These are phyloP conservation scores for Orthonychiurus folsomi DNA, from an alignment of 2,888 invertebrate species.

Conservation along the genomic window DNA sequence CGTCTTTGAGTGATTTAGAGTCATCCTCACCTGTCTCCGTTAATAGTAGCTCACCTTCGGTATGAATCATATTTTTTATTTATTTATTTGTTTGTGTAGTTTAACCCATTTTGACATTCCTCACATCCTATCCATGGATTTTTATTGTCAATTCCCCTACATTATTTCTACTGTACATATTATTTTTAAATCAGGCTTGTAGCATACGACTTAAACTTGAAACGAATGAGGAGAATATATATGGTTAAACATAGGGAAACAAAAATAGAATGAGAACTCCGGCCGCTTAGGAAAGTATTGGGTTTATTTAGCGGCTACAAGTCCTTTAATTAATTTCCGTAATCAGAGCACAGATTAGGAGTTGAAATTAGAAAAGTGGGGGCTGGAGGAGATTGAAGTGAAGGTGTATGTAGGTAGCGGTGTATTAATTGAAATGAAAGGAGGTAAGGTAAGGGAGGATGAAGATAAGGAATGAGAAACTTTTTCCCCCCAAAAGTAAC, in stretches of 20 bases:
- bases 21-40: slow-evolving; percentile 49
- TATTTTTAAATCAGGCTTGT: no score
- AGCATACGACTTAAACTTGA: no score
- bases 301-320: no score
- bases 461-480: neutral
- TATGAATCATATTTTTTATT: slow-evolving; percentile 22
- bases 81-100: no score
- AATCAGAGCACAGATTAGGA: neutral
- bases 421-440: neutral
- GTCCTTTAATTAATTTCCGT: neutral
- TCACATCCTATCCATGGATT: neutral
- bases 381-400: neutral
- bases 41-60: slow-evolving; percentile 44
- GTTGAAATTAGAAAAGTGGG: neutral
- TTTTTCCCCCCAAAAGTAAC: no score
- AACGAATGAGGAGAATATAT: no score
- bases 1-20: slow-evolving; percentile 50
- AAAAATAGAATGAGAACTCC: no score
- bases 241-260: no score
- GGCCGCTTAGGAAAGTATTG: no score
- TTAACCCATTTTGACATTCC: neutral
- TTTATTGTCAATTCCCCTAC: no score
- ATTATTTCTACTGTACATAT: no score
- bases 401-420: neutral
- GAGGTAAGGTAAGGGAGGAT: neutral